Conservation (phyloP, 2,797 vertebrate genomes). For the Bovichtus variegatus region DNA sequence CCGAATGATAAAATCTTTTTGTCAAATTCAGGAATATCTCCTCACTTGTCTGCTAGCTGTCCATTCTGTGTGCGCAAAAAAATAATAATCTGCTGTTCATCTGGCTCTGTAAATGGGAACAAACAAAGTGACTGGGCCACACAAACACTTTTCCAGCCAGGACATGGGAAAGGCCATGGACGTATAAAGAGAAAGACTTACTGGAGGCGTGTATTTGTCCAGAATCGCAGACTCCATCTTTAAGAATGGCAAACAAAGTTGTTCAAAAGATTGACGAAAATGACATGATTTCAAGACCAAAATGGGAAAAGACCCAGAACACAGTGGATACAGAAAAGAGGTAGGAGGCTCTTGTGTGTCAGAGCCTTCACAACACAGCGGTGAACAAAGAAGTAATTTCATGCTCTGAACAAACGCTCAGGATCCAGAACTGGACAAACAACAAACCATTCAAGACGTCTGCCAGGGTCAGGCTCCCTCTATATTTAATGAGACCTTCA, state of each 20-base stretch:
- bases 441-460: conserved; percentile 20
- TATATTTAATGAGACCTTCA: conserved; percentile 44
- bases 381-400: conserved; percentile 14
- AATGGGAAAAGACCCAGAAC: conserved; percentile 12
- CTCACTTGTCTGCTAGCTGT: too few species aligned
- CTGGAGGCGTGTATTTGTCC: too few species aligned
- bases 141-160: too few species aligned
- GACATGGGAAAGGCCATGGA: too few species aligned
- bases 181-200: too few species aligned
- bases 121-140: too few species aligned
- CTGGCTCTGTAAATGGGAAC: too few species aligned
- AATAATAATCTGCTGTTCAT: too few species aligned
- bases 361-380: conserved; percentile 20
- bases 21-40: too few species aligned
- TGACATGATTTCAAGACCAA: conserved; percentile 17
- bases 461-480: conserved; percentile 39
- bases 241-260: conserved; percentile 22
- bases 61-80: too few species aligned
- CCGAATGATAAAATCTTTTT: too few species aligned
- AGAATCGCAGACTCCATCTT: too few species aligned
- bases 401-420: conserved; percentile 17
- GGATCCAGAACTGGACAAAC: conserved; percentile 23
- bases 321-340: conserved; percentile 1
- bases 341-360: neutral
- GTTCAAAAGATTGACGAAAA: conserved; percentile 41